phyloP scores from a whole-genome alignment of 2,113 vertebrate genomes.

The Phoxinus phoxinus region DNA sequence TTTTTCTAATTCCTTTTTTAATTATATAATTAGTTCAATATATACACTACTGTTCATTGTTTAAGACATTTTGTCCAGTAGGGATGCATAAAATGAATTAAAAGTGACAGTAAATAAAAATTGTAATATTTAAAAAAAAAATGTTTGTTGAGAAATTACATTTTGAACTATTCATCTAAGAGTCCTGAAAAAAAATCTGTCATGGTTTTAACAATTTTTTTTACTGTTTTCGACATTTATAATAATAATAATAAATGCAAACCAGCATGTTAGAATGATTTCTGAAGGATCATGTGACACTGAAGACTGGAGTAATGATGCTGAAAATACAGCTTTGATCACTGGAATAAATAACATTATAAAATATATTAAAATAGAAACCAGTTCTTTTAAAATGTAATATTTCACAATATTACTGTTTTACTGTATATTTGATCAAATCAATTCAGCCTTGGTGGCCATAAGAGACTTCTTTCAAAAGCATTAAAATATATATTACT shows the following conservation, averaged over 20 bases:
- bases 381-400: background rate
- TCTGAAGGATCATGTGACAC: too few relatives aligned
- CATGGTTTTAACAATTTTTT: background rate
- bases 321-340: background rate
- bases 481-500: too few relatives aligned
- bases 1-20: too few relatives aligned
- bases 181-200: background rate
- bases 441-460: background rate
- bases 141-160: too few relatives aligned
- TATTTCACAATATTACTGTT: background rate
- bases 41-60: too few relatives aligned
- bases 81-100: background rate
- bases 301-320: background rate
- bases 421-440: background rate
- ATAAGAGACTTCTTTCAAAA: background rate
- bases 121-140: background rate
- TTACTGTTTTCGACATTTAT: background rate
- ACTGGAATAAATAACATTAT: background rate
- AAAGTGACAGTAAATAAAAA: background rate
- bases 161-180: background rate
- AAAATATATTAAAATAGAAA: background rate
- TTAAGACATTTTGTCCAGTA: too few relatives aligned
- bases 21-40: background rate
- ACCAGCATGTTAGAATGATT: too few relatives aligned
- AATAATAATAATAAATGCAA: too few relatives aligned